Evolutionary conservation across 2,113 vertebrate genomes (phyloP), one percentile per base, ranked within the genome.

Genomic region (Callocephalon fimbriatum): DNA sequence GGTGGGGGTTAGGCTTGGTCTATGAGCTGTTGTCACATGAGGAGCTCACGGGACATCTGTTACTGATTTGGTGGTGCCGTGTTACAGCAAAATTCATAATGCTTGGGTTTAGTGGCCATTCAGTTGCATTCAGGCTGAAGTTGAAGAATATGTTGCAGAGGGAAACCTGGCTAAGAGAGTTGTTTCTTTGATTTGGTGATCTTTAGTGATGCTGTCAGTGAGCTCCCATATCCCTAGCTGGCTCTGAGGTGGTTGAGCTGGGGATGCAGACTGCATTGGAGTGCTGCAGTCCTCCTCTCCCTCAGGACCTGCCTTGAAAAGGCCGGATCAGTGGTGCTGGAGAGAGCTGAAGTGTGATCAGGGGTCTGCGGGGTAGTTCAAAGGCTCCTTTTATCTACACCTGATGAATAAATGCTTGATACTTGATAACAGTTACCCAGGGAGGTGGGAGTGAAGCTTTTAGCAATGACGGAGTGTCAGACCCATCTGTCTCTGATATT

Each of bases 31-130:
- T 67, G 68, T 50, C 65, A 15, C 15, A 4, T 3, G 31, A 40
- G 37, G 44, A 51, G 62, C 56, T 78, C 35, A 7, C 56, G 9
- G 50, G 68, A 25, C 0, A 0, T 16, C 35, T 66, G 56, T 31
- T 47, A 15, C 18, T 22, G 29, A 3, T 22, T 19, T 59, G 19
- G 31, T 14, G 37, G 37, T 38, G 45, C 65, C 15, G 4, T 4
- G 8, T 25, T n/a, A 22, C 0, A 3, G 38, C 8, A 31, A 13
- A 38, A 45, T n/a, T 50, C 1, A 0, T 1, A 19, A 32, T n/a
- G 37, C 42, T 56, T 0, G 1, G 19, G 22, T 87, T 61, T 32
- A 26, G 61, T 19, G 13, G 56, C 21, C 0, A 0, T 22, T 82
- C 31, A 16, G 45, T 12, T 10, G 6, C 32, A 7, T 9, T 25